Evolutionary conservation across 1,140 invertebrate species (phyloP).

Genomic region (Helicorthomorpha holstii): DNA sequence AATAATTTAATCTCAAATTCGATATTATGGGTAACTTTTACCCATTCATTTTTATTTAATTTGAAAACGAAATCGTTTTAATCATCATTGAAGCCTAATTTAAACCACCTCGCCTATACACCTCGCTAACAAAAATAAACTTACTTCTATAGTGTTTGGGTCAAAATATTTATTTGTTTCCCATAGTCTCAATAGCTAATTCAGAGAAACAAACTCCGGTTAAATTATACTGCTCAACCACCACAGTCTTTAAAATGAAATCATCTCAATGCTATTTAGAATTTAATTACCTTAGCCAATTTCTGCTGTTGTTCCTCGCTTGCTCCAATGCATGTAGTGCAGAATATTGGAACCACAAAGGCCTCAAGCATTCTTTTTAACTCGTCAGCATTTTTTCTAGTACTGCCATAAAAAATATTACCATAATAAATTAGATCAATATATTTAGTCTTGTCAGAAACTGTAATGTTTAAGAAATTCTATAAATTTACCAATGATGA

Average conservation of each 20-base stretch:
- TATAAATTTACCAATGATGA: slow-evolving; percentile 75
- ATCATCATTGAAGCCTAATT: too few relatives aligned
- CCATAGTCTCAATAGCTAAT: slow-evolving; percentile 68
- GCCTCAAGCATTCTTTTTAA: slow-evolving; percentile 78
- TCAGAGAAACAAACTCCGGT: slow-evolving; percentile 18
- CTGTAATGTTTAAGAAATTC: background rate
- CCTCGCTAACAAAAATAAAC: slow-evolving; percentile 10
- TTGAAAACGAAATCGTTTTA: too few relatives aligned
- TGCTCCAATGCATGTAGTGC: slow-evolving; percentile 64
- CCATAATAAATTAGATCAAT: background rate
- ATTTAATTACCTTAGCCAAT: slow-evolving; percentile 50
- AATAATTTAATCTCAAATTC: too few relatives aligned
- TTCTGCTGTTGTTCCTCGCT: slow-evolving; percentile 70
- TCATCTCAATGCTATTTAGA: too few relatives aligned
- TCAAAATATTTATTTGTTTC: slow-evolving; percentile 92
- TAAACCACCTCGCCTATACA: too few relatives aligned
- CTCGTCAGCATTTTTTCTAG: slow-evolving; percentile 81
- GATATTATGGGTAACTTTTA: too few relatives aligned
- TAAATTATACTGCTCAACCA: slow-evolving; percentile 4
- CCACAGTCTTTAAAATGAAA: too few relatives aligned
- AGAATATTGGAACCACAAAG: slow-evolving; percentile 93
- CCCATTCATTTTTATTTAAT: too few relatives aligned
- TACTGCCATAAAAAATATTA: slow-evolving; percentile 38
- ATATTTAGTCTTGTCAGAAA: too few relatives aligned
- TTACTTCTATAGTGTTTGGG: slow-evolving; percentile 53